These are phyloP conservation scores for Andrena hattorfiana DNA, from an alignment of 2,888 invertebrate genomes.

Conservation along the genomic window DNA sequence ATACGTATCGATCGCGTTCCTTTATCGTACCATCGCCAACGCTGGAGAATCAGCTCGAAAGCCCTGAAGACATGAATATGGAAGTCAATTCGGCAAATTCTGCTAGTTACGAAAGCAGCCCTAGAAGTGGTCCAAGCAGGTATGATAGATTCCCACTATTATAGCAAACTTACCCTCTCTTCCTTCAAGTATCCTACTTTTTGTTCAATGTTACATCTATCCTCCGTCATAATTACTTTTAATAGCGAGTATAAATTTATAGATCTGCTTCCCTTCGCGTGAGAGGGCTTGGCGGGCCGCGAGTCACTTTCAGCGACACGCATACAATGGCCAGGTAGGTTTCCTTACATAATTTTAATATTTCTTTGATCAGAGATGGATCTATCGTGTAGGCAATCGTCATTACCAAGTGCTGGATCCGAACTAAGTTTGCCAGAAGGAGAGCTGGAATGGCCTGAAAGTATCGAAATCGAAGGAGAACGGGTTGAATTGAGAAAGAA, in stretches of 20 bases:
- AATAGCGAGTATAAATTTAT: conserved; percentile 24
- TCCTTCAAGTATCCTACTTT: background rate
- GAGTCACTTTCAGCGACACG: conserved; percentile 88
- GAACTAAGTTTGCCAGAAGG: conserved; percentile 89
- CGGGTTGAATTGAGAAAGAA: conserved; percentile 88
- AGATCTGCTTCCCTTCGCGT: conserved; percentile 90
- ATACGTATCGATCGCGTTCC: conserved; percentile 91
- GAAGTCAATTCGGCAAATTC: conserved; percentile 85
- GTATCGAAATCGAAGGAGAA: conserved; percentile 89
- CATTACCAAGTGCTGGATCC: conserved; percentile 91
- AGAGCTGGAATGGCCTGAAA: conserved; percentile 87
- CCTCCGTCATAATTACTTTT: too few relatives aligned
- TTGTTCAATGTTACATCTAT: too few relatives aligned
- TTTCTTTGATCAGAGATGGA: background rate
- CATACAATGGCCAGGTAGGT: conserved; percentile 86
- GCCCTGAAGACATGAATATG: conserved; percentile 81
- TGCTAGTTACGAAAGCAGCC: conserved; percentile 90
- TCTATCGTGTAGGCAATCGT: conserved; percentile 88
- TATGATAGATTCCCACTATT: conserved; percentile 53
- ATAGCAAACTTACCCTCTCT: background rate
- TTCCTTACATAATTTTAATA: conserved; percentile 9
- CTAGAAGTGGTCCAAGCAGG: conserved; percentile 89
- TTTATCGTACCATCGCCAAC: conserved; percentile 91
- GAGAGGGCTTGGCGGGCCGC: conserved; percentile 85
- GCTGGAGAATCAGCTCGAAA: conserved; percentile 87